Evolutionary conservation across 1,140 invertebrate species (phyloP), one percentile per base, ranked within the genome.

Genomic region (Epicauta chinensis): DNA sequence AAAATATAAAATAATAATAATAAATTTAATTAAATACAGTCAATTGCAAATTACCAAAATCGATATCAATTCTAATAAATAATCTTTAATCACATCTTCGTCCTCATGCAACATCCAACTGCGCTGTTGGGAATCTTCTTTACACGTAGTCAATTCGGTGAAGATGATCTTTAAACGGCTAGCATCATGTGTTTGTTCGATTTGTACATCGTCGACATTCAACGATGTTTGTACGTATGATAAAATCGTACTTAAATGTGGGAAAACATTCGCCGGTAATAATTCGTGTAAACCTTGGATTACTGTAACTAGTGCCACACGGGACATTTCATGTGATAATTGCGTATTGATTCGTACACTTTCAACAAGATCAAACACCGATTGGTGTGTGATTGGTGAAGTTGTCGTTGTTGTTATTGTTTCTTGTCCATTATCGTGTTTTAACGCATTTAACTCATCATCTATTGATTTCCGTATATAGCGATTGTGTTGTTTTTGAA

Each of bases 61-160:
- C 43, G 86, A 89, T 6, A 88, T 83, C 11, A 95, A 73, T 67
- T 94, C 89, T 41, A 84, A 79, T 6, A 95, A 77, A 64, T 91
- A 86, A 54, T 87, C 83, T 34, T 83, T 80, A 65, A 96, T 95
- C 49, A 86, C 83, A 44, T 79, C 78, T 61, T 94, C 90, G 71
- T 97, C 92, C 71, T 95, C 91, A 71, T 95, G 87, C 3, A 96
- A 73, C 64, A 91, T 89, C 92, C 92, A 96, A 57, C 87, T 91
- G 58, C 93, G 76, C 62, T 97, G 92, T 66, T 97, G 91, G 0
- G 91, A 89, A 65, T 96, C 92, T 69, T 94, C 90, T 58, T 93
- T 93, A 57, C 89, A 91, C 38, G 83, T 86, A 9, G 86, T 87
- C 43, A 97, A 71, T 59, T 91, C 83, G 29, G 78, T 79, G 53